Conservation (phyloP, 2,888 invertebrate species). For the Hecatera dysodea region DNA sequence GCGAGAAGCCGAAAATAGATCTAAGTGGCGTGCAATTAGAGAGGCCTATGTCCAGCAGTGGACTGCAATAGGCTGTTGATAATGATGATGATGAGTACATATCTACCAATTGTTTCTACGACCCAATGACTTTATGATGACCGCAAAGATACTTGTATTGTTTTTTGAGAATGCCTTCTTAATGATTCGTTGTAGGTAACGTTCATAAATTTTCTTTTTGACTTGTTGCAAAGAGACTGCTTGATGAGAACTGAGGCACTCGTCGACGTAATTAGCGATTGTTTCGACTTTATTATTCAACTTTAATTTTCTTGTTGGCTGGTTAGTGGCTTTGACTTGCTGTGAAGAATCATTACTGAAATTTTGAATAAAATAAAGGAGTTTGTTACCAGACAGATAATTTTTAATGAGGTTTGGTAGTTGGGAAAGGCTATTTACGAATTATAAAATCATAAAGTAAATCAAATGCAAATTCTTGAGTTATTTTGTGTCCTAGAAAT, state of each 20-base stretch:
- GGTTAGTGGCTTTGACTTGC: constrained; percentile 46
- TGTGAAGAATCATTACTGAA: neutral
- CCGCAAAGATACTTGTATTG: neutral
- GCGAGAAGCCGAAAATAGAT: too few relatives aligned
- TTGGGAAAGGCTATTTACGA: too few relatives aligned
- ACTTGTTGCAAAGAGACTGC: neutral
- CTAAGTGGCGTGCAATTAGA: too few relatives aligned
- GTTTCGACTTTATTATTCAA: constrained; percentile 49
- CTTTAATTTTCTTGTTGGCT: constrained; percentile 36
- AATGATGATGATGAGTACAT: too few relatives aligned
- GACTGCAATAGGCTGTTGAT: too few relatives aligned
- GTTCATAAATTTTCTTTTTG: constrained; percentile 16
- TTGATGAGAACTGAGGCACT: constrained; percentile 28
- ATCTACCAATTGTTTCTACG: neutral
- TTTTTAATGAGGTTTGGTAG: neutral
- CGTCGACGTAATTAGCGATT: constrained; percentile 38
- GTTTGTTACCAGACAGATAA: neutral
- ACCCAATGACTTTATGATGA: neutral
- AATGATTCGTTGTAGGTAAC: constrained; percentile 17
- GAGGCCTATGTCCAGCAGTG: too few relatives aligned
- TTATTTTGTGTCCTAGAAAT: too few relatives aligned
- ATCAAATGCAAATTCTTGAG: too few relatives aligned
- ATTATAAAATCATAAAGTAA: too few relatives aligned
- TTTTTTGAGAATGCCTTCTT: constrained; percentile 6
- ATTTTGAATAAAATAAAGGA: neutral